phyloP scores from a whole-genome alignment of 2,888 invertebrate species.

The Amblyjoppa proteus region DNA sequence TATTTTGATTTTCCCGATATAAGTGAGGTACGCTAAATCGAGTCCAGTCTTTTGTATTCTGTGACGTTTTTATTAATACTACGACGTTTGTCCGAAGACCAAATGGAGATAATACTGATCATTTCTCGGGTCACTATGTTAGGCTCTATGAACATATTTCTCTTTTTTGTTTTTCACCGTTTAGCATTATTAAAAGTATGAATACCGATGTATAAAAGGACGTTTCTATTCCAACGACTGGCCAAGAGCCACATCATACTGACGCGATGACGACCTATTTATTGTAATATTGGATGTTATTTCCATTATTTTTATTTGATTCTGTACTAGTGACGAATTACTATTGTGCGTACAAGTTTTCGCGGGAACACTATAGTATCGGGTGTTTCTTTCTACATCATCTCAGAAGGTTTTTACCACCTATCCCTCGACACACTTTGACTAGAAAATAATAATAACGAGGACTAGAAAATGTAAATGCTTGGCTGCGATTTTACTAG shows the following conservation, averaged over 20 bases:
- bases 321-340: slow-evolving; percentile 18
- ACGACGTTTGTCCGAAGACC: slow-evolving; percentile 59
- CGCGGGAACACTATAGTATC: background rate
- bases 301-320: slow-evolving; percentile 21
- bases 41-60: slow-evolving; percentile 67
- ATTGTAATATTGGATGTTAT: slow-evolving; percentile 33
- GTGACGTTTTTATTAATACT: slow-evolving; percentile 61
- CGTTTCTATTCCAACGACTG: slow-evolving; percentile 8
- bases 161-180: background rate
- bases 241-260: slow-evolving; percentile 13
- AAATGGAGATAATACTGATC: slow-evolving; percentile 75
- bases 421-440: slow-evolving; percentile 57
- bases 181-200: slow-evolving; percentile 3
- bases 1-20: slow-evolving; percentile 40
- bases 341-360: slow-evolving; percentile 31
- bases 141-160: background rate
- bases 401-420: slow-evolving; percentile 24
- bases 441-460: slow-evolving; percentile 65
- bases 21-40: slow-evolving; percentile 57
- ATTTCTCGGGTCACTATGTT: slow-evolving; percentile 36
- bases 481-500: slow-evolving; percentile 44
- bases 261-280: slow-evolving; percentile 36
- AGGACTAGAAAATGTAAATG: slow-evolving; percentile 74
- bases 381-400: slow-evolving; percentile 7
- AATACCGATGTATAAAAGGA: slow-evolving; percentile 18